Conservation (phyloP, 2,797 vertebrate species). For the Lepidocolaptes lacrymiger region DNA sequence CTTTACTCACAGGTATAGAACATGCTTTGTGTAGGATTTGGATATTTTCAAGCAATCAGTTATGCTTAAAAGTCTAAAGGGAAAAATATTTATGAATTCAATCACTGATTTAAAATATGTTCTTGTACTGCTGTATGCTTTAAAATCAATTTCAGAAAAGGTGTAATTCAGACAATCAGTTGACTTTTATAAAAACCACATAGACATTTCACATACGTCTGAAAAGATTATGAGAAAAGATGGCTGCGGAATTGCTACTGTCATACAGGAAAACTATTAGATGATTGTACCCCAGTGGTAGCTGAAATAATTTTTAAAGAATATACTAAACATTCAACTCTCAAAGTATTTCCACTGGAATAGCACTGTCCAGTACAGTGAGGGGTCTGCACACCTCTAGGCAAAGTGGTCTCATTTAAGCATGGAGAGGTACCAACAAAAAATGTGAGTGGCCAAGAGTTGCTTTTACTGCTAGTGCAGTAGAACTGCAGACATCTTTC, state of each 20-base stretch:
- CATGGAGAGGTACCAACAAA: not conserved
- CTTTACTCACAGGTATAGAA: not conserved
- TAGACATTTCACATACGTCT: not conserved
- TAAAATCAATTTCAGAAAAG: not conserved
- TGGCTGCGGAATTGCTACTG: not conserved
- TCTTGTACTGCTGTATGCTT: not conserved
- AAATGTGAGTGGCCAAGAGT: not conserved
- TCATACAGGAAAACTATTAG: not conserved
- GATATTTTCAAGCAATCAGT: not conserved
- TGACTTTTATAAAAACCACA: not conserved
- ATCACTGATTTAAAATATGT: not conserved
- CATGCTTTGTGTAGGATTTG: not conserved
- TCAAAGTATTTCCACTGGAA: not conserved
- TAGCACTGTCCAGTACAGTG: not conserved
- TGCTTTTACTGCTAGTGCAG: not conserved
- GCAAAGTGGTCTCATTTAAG: not conserved
- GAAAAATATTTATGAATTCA: not conserved
- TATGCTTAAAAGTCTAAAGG: not conserved
- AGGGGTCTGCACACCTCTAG: not conserved
- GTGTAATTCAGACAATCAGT: not conserved
- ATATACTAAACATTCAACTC: not conserved
- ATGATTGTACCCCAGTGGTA: not conserved
- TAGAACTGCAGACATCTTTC: not conserved
- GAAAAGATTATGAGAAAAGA: not conserved
- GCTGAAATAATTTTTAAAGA: not conserved